These are phyloP conservation scores for Calypte anna DNA, from an alignment of 2,113 vertebrate species.

Conservation along the genomic window DNA sequence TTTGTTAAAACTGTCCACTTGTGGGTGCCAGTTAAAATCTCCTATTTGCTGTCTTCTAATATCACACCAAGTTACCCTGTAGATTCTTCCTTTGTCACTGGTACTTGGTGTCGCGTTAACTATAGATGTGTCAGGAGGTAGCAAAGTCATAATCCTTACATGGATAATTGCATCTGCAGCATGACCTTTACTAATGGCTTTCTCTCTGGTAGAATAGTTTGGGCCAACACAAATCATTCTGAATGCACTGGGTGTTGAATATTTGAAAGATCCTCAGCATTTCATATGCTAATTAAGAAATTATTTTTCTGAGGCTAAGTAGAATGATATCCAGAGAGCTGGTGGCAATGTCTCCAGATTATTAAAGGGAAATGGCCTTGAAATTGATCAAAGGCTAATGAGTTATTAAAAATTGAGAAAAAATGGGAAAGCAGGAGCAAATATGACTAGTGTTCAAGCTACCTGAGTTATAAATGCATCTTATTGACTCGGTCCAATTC, in stretches of 20 bases:
- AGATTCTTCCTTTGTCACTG: neutral
- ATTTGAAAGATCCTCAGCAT: slow-evolving; percentile 3
- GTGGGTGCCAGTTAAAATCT: neutral
- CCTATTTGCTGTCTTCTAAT: neutral
- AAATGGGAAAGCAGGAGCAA: slow-evolving; percentile 27
- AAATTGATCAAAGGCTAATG: slow-evolving; percentile 40
- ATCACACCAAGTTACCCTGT: neutral
- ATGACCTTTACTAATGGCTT: neutral
- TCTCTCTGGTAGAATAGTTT: neutral
- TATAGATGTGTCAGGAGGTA: neutral
- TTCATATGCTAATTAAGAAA: neutral
- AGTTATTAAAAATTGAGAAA: slow-evolving; percentile 64
- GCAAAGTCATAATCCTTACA: neutral
- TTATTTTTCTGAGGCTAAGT: neutral
- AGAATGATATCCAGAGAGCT: neutral
- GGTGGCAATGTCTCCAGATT: neutral
- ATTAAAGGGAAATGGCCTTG: slow-evolving; percentile 35
- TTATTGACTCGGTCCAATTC: slow-evolving; percentile 17
- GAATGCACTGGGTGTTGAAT: neutral
- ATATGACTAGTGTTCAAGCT: slow-evolving; percentile 31
- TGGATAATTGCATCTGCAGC: neutral
- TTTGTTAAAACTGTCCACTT: neutral
- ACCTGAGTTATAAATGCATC: slow-evolving; percentile 54
- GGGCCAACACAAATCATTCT: neutral
- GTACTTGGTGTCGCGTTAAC: neutral